Conservation (phyloP, 2,797 vertebrate genomes). For the Peromyscus nudipes region DNA sequence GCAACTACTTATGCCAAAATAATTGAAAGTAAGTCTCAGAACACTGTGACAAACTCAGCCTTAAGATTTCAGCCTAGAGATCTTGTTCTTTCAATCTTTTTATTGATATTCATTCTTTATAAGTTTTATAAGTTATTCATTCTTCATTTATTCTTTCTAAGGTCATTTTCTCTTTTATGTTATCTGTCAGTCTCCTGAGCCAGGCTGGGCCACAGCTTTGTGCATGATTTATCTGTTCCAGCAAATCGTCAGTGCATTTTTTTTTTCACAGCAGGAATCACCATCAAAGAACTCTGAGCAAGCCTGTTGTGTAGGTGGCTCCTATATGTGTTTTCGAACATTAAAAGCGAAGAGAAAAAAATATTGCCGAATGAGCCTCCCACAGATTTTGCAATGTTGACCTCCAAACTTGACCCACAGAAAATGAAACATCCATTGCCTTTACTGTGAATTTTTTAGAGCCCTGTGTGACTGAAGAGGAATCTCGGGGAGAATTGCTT, state of each 20-base stretch:
- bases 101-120: neutral
- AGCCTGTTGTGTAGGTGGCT: conserved; percentile 48
- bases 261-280: conserved; percentile 52
- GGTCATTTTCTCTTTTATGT: neutral
- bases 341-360: conserved; percentile 54
- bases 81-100: neutral
- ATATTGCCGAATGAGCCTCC: conserved; percentile 32
- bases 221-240: neutral
- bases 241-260: neutral
- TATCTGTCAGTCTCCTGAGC: neutral
- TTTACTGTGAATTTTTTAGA: conserved; percentile 69
- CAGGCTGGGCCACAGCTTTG: neutral
- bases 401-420: conserved; percentile 49
- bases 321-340: conserved; percentile 45
- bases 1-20: neutral
- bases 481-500: conserved; percentile 58
- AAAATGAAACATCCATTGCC: conserved; percentile 60
- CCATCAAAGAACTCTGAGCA: conserved; percentile 62
- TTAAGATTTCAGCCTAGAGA: neutral
- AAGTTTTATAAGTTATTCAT: neutral
- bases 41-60: neutral
- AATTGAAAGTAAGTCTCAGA: neutral
- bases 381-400: conserved; percentile 46
- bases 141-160: too few relatives aligned
- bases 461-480: conserved; percentile 6